These are phyloP conservation scores for Mantis religiosa DNA, from an alignment of 2,888 invertebrate species.

Conservation along the genomic window DNA sequence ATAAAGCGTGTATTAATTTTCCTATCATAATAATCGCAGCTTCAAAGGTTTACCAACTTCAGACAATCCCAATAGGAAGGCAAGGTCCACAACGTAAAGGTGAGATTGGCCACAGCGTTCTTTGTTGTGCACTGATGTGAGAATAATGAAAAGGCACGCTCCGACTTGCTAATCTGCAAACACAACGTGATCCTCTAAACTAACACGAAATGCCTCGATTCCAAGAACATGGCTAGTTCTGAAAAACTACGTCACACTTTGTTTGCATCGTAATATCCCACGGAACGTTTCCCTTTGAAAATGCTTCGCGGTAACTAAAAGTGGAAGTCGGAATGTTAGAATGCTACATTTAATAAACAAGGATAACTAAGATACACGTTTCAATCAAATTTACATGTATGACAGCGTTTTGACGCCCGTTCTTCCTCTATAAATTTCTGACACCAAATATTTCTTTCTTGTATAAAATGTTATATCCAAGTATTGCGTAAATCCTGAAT, in stretches of 20 bases:
- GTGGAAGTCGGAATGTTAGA: neutral
- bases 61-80: too few relatives aligned
- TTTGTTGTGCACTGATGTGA: neutral
- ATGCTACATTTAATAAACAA: neutral
- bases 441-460: too few relatives aligned
- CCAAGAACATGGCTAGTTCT: neutral
- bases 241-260: neutral
- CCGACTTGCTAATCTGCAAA: neutral
- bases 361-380: too few relatives aligned
- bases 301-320: neutral
- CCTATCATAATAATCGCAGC: too few relatives aligned
- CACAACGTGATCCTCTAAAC: neutral
- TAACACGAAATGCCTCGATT: neutral
- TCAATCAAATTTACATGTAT: too few relatives aligned
- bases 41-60: too few relatives aligned
- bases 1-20: too few relatives aligned
- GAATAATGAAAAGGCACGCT: neutral
- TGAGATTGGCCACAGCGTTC: neutral
- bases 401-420: too few relatives aligned
- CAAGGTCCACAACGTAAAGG: neutral
- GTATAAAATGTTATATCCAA: too few relatives aligned
- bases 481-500: too few relatives aligned
- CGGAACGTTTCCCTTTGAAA: too few relatives aligned
- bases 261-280: neutral
- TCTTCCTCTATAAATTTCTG: too few relatives aligned